A percentile compares a stretch with the other conserved stretches of the same genome.
Conservation (phyloP, 2,113 vertebrate species). For the Rhea americana region DNA sequence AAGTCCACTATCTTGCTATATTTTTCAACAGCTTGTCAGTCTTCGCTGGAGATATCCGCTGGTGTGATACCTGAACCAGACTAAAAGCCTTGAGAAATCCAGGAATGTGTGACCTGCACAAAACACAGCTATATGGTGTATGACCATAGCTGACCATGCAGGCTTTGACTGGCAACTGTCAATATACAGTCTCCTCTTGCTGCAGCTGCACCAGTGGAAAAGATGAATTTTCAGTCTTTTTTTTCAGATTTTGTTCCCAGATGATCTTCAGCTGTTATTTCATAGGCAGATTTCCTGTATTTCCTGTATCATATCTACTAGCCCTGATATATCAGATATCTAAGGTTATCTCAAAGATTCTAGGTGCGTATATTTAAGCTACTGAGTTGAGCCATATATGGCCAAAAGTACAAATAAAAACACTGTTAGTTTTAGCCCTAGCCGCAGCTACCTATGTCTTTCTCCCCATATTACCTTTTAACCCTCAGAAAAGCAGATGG, state of each 20-base stretch:
- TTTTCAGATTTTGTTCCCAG: too few species aligned
- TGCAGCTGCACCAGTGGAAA: neutral
- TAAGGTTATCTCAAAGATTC: neutral
- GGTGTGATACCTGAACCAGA: neutral
- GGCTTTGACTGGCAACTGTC: neutral
- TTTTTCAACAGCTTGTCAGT: neutral
- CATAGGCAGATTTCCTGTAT: neutral
- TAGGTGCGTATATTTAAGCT: neutral
- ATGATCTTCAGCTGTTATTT: too few species aligned
- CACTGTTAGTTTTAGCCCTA: neutral
- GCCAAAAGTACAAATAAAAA: neutral
- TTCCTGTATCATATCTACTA: neutral
- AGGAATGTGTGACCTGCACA: neutral
- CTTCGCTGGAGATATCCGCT: neutral
- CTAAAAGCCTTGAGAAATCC: neutral
- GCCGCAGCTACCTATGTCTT: neutral
- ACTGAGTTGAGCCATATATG: neutral
- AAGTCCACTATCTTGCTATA: neutral
- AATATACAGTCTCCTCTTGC: neutral
- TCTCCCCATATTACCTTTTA: neutral
- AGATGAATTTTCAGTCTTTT: neutral
- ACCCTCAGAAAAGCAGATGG: neutral
- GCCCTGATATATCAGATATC: neutral
- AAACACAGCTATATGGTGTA: neutral
- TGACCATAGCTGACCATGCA: neutral